Base-by-base conservation (phyloP, 2,797 vertebrate species). In the Limnodromus scolopaceus region DNA sequence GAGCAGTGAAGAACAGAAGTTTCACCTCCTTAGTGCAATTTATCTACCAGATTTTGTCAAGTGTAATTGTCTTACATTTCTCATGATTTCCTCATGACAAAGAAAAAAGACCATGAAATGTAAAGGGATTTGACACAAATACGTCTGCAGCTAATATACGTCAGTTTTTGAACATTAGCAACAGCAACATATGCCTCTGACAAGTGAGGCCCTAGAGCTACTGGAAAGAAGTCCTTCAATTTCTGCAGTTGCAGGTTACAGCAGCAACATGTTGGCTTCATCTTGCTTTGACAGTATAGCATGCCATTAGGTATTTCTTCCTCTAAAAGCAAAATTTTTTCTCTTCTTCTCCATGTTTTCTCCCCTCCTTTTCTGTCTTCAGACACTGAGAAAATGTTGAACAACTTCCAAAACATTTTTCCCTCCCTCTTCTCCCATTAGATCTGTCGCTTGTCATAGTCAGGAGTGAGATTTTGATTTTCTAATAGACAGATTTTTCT, bases 401-500 rank as follows among this genome's bases (percentile, higher is more conserved):
- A 77, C 22, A 81, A 57, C 22, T 94, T 93, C 65, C 64, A 84
- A 77, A 79, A 77, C 15, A 32, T 75, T 78, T 86, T 57, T 17
- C 32, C 6, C 41, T 38, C 18, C 16, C n/a, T 78, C 11, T 85
- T 70, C 20, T 89, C 51, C 27, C 57, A 58, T 70, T 61, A 93
- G 55, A 43, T 63, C 41, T 55, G 57, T 38, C 45, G 39, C 71
- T 84, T 88, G 58, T 90, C 57, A 70, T 45, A 93, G 54, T 55
- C 68, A 88, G 70, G 70, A 82, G 41, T 76, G 51, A 91, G 66
- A 91, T 91, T 84, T 68, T 27, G 27, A 45, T 82, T 96, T 84
- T 91, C 57, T 57, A 80, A 63, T 61, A 89, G 51, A 49, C 39
- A 88, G 22, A 61, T 87, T 93, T 96, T 97, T 95, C 85, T 96